phyloP scores from a whole-genome alignment of 1,140 invertebrate genomes.

The Antheraea pernyi region DNA sequence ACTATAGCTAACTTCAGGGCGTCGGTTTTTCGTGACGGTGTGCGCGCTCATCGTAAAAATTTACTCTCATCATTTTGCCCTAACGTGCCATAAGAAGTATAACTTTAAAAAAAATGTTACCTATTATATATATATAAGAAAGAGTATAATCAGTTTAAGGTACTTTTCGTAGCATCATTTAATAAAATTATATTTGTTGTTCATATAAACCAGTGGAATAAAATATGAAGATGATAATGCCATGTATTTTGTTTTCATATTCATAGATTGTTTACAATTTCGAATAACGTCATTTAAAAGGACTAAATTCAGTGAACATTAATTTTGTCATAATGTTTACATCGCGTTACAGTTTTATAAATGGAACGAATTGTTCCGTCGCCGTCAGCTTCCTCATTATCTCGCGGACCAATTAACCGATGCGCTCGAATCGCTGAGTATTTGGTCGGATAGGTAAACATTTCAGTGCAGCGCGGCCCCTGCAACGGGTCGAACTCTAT shows the following conservation, averaged over 20 bases:
- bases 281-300: background rate
- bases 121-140: too few species aligned
- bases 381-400: constrained; percentile 74
- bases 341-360: constrained; percentile 61
- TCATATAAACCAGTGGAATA: too few species aligned
- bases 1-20: too few species aligned
- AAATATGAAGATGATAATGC: too few species aligned
- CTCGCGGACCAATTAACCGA: constrained; percentile 61
- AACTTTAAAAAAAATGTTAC: too few species aligned
- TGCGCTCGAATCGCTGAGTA: constrained; percentile 34
- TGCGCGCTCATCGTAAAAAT: too few species aligned
- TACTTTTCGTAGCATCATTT: too few species aligned
- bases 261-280: background rate
- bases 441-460: constrained; percentile 45
- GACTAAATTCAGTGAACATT: constrained; percentile 11
- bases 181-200: too few species aligned
- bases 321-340: constrained; percentile 61
- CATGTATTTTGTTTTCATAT: background rate
- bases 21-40: too few species aligned
- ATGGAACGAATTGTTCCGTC: constrained; percentile 71
- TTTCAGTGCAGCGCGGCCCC: background rate
- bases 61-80: too few species aligned
- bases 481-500: background rate
- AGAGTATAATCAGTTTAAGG: too few species aligned
- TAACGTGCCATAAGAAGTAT: too few species aligned